Evolutionary conservation across 1,140 invertebrate genomes (phyloP).

Genomic region (Patella vulgata): DNA sequence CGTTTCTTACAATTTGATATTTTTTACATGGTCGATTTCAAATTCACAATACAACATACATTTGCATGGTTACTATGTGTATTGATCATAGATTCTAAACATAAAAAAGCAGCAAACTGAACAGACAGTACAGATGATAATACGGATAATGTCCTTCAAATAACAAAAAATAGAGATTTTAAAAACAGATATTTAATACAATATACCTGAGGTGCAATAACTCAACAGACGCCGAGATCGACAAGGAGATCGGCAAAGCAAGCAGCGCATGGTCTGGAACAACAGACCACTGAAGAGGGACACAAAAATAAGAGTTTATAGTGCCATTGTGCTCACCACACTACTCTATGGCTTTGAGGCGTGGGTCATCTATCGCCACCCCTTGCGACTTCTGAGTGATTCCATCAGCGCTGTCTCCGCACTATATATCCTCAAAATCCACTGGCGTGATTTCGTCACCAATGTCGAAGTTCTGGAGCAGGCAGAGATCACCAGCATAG

Average conservation of each 20-base stretch:
- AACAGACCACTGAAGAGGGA: slow-evolving; percentile 14
- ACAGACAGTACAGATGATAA: too few relatives aligned
- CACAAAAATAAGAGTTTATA: slow-evolving; percentile 19
- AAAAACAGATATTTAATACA: too few relatives aligned
- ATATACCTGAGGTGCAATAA: slow-evolving; percentile 12
- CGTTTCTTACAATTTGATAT: too few relatives aligned
- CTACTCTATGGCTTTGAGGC: slow-evolving; percentile 12
- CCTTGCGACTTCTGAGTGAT: slow-evolving; percentile 9
- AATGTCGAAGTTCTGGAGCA: neutral
- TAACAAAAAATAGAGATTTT: too few relatives aligned
- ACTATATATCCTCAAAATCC: slow-evolving; percentile 13
- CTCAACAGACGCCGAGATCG: slow-evolving; percentile 1
- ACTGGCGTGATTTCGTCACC: slow-evolving; percentile 18
- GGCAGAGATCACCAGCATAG: slow-evolving; percentile 2
- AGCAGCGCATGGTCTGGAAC: slow-evolving; percentile 9
- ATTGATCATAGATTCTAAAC: too few relatives aligned
- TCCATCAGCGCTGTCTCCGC: slow-evolving; percentile 13
- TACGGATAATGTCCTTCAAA: too few relatives aligned
- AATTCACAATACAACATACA: too few relatives aligned
- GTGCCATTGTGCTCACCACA: slow-evolving; percentile 14
- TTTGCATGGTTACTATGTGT: too few relatives aligned
- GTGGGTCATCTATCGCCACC: slow-evolving; percentile 15
- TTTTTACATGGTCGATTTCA: too few relatives aligned
- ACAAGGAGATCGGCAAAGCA: slow-evolving; percentile 14
- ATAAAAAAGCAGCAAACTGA: too few relatives aligned